Evolutionary conservation across 2,888 invertebrate species (phyloP).

Genomic region (Euzophera pinguis): DNA sequence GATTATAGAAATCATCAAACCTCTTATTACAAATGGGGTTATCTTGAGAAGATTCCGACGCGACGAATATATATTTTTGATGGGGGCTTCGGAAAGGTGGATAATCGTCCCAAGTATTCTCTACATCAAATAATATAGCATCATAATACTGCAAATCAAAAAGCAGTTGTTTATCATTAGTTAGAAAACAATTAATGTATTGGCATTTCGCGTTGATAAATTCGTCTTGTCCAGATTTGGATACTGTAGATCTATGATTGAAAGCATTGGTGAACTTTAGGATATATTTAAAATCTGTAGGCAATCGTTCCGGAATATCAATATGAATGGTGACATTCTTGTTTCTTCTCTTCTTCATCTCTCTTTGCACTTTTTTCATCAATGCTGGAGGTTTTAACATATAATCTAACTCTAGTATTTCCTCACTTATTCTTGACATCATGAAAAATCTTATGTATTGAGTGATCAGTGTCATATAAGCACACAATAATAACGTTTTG

Average conservation of each 20-base stretch:
- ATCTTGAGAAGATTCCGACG: conserved; percentile 45
- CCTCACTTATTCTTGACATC: conserved; percentile 21
- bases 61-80: conserved; percentile 74
- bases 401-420: conserved; percentile 45
- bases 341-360: conserved; percentile 32
- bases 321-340: conserved; percentile 27
- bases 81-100: conserved; percentile 43
- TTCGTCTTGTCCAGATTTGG: conserved; percentile 38
- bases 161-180: conserved; percentile 42
- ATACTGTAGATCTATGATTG: conserved; percentile 31
- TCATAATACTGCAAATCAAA: conserved; percentile 57
- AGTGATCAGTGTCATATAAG: conserved; percentile 39
- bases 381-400: conserved; percentile 26
- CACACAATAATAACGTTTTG: conserved; percentile 35
- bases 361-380: conserved; percentile 30
- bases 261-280: conserved; percentile 47
- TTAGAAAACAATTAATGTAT: conserved; percentile 66
- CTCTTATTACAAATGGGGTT: conserved; percentile 42
- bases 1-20: conserved; percentile 52
- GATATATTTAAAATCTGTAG: conserved; percentile 53
- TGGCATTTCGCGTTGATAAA: conserved; percentile 53
- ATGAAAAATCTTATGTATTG: conserved; percentile 36
- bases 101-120: conserved; percentile 47
- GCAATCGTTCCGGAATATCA: conserved; percentile 36
- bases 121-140: conserved; percentile 76